Base-by-base conservation (phyloP, 2,888 invertebrate species). In the Priocnemis perturbator region DNA sequence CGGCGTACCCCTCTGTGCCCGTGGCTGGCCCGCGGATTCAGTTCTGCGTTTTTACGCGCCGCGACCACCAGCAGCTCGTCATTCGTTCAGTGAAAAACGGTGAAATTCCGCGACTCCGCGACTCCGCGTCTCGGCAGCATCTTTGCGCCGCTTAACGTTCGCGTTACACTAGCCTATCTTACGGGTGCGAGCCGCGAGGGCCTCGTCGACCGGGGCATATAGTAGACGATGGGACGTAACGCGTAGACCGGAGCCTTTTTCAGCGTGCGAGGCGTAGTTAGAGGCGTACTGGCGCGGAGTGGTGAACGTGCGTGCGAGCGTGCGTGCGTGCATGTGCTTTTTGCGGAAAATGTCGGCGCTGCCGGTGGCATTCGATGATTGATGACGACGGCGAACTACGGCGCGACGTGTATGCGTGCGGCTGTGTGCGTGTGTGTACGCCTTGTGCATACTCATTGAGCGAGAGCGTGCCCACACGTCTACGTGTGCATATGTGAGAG, bases 291-390 rank as follows among this genome's bases (percentile, higher is more conserved):
- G 37, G 37, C 37, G 37, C 37, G 37, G 37, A 37, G 37, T 37
- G 37, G 37, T n/a, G 48, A 19, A 9, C 79, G 74, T 69, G 67
- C 67, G 64, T 70, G 69, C 71, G 77, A 77, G 73, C 71, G 74
- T 74, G 83, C 78, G 75, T 77, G 68, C 78, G 76, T 82, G 83
- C 81, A 81, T 81, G 85, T 85, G 83, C 80, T 84, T 86, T 84
- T 85, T 84, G 84, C 82, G 85, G 85, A 84, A 84, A 85, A 84
- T 82, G 83, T 85, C 83, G 81, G 82, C 81, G 76, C 86, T 87
- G 87, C 81, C 81, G 81, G 81, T 87, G 87, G 87, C 87, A 84
- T 83, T 87, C 83, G 85, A 87, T 87, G 87, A 87, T 87, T 87
- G 87, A 87, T 87, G 87, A 87, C 87, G 85, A 85, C 83, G 85